These are phyloP conservation scores for Amaurobius ferox DNA, from an alignment of 2,888 invertebrate species.

Conservation along the genomic window DNA sequence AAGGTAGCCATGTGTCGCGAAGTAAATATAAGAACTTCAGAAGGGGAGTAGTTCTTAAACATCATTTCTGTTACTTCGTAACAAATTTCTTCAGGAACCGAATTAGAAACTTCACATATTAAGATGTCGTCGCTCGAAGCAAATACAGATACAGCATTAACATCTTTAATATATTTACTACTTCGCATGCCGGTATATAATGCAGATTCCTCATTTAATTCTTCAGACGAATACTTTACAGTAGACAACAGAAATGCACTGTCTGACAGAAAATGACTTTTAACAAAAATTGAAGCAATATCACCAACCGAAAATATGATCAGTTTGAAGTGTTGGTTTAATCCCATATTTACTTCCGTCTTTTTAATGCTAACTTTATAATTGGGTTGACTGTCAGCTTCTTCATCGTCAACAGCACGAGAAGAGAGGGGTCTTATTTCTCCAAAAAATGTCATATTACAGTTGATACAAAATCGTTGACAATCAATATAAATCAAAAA, in stretches of 20 bases:
- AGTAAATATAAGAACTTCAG: slow-evolving; percentile 16
- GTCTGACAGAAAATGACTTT: slow-evolving; percentile 19
- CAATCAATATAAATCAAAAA: too few relatives aligned
- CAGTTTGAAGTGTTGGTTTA: not conserved
- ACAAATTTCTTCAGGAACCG: slow-evolving; percentile 34
- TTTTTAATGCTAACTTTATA: not conserved
- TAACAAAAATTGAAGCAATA: slow-evolving; percentile 22
- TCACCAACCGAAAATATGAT: slow-evolving; percentile 38
- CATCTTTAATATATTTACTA: not conserved
- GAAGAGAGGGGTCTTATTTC: slow-evolving; percentile 40
- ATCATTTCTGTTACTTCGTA: not conserved
- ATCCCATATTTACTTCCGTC: not conserved
- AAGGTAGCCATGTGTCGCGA: slow-evolving; percentile 29
- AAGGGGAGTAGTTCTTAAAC: slow-evolving; percentile 4
- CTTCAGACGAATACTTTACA: slow-evolving; percentile 8
- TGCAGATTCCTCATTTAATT: not conserved
- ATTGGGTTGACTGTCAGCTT: slow-evolving; percentile 20
- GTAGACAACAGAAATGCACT: not conserved
- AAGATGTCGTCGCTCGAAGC: not conserved
- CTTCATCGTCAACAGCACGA: slow-evolving; percentile 54
- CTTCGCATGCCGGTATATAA: not conserved
- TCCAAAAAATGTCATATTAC: slow-evolving; percentile 54
- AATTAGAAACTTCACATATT: slow-evolving; percentile 25
- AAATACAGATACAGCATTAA: slow-evolving; percentile 1
- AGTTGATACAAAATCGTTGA: not conserved